Conservation (phyloP, 2,888 invertebrate species). For the Lamproptera curius region DNA sequence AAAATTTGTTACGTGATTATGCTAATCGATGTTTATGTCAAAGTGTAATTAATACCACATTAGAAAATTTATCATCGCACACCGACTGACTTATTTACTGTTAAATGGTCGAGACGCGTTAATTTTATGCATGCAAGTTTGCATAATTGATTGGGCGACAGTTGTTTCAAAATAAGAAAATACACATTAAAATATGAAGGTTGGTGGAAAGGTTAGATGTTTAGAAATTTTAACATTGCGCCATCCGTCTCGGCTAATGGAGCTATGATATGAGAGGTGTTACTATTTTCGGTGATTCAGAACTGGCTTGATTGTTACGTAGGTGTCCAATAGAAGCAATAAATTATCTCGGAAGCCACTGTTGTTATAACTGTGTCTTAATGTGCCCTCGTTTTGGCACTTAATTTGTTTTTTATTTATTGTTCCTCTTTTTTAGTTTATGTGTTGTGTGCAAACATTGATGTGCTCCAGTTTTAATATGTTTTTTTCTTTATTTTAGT, state of each 20-base stretch:
- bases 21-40: constrained; percentile 13
- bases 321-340: not conserved
- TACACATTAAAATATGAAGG: constrained; percentile 14
- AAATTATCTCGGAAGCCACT: not conserved
- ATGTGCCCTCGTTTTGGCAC: too few species aligned
- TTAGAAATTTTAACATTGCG: constrained; percentile 16
- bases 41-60: constrained; percentile 17
- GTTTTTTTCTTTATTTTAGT: too few species aligned
- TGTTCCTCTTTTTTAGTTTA: too few species aligned
- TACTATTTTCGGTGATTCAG: not conserved
- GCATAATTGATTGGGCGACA: constrained; percentile 18
- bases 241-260: constrained; percentile 13
- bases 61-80: constrained; percentile 12
- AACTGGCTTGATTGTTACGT: constrained; percentile 15
- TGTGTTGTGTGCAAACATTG: too few species aligned
- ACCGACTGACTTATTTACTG: constrained; percentile 16
- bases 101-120: constrained; percentile 13
- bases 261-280: not conserved
- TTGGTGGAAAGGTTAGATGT: constrained; percentile 20
- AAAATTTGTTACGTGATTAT: constrained; percentile 3
- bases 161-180: constrained; percentile 19
- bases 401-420: too few species aligned
- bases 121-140: constrained; percentile 11
- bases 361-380: not conserved
- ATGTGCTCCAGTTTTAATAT: too few species aligned